Percentiles rank a stretch among this genome's conserved stretches.
phyloP scores from a whole-genome alignment of 2,888 invertebrate species.

The Tortricodes alternella region DNA sequence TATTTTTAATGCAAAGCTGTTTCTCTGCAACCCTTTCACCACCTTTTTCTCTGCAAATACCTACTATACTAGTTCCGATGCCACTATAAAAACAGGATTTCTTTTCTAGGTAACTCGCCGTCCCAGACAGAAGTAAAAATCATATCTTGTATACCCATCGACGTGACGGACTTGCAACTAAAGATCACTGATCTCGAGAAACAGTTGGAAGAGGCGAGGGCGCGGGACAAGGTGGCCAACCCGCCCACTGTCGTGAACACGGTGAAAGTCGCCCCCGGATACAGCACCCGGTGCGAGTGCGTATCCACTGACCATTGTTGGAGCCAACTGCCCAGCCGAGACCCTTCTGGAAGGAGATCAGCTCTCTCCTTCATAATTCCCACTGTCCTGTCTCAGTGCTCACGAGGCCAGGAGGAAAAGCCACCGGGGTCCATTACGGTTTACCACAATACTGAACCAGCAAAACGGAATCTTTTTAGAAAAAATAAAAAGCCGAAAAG shows the following conservation, averaged over 20 bases:
- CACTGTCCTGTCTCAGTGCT: background rate
- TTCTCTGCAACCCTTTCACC: background rate
- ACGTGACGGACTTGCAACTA: conserved; percentile 72
- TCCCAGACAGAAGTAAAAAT: conserved; percentile 77
- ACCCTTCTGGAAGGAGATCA: background rate
- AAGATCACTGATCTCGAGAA: conserved; percentile 61
- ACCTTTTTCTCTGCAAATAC: background rate
- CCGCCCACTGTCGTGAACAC: background rate
- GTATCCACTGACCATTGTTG: background rate
- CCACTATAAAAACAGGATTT: background rate
- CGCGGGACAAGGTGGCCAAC: no score
- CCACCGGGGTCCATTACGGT: background rate
- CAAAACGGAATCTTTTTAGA: background rate
- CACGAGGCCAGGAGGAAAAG: background rate
- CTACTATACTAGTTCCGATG: background rate
- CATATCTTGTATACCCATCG: conserved; percentile 76
- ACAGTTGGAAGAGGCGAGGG: conserved; percentile 47
- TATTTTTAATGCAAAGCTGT: background rate
- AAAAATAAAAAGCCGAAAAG: conserved; percentile 21
- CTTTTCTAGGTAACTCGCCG: conserved; percentile 63
- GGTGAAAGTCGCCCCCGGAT: background rate
- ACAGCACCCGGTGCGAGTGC: background rate
- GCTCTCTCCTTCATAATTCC: background rate
- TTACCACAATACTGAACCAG: no score
- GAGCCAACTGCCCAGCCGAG: background rate